A percentile compares a stretch with the other conserved stretches of the same genome.
Conservation (phyloP, 2,888 invertebrate species). For the Mythimna pallens region DNA sequence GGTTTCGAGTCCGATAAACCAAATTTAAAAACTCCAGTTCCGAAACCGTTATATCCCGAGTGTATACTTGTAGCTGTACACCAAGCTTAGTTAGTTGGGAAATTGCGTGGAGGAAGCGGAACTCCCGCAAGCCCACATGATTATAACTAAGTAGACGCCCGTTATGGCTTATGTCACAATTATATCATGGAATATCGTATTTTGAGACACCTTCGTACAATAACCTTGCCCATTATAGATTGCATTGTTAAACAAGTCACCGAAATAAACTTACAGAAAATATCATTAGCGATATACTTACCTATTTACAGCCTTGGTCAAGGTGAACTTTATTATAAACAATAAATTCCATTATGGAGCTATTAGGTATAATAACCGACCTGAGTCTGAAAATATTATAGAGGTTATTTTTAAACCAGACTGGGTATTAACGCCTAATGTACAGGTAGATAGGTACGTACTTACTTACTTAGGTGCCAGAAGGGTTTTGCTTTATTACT, state of each 20-base stretch:
- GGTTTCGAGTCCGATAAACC: no score
- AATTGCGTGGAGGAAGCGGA: not conserved
- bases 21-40: no score
- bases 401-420: constrained; percentile 13
- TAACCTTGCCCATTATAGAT: constrained; percentile 1
- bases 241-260: constrained; percentile 11
- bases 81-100: not conserved
- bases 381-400: constrained; percentile 1
- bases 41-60: no score
- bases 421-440: not conserved
- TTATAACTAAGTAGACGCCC: not conserved
- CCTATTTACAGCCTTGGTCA: constrained; percentile 20
- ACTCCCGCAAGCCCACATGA: not conserved
- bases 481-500: not conserved
- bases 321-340: constrained; percentile 3
- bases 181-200: not conserved
- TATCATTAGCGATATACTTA: constrained; percentile 8
- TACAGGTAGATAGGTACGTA: not conserved
- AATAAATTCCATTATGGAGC: constrained; percentile 10
- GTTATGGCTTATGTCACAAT: not conserved
- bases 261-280: constrained; percentile 34
- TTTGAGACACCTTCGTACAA: constrained; percentile 2
- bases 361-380: not conserved
- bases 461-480: not conserved
- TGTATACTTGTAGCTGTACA: not conserved